phyloP scores from a whole-genome alignment of 2,113 vertebrate species.

The Pygoscelis antarcticus region DNA sequence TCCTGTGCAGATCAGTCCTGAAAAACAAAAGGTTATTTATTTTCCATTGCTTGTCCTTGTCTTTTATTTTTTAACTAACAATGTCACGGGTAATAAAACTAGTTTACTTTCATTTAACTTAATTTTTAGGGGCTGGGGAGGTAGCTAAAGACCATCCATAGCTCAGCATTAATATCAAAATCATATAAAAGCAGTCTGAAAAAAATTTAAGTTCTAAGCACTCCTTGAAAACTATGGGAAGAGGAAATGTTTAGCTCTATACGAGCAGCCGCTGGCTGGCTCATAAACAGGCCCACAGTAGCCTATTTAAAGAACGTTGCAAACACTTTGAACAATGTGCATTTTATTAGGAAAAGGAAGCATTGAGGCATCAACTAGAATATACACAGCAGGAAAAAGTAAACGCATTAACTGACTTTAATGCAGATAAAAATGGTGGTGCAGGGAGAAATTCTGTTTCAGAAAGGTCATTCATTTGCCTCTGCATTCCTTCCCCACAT shows the following conservation, averaged over 20 bases:
- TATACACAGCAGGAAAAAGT: constrained; percentile 28
- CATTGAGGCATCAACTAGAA: not conserved
- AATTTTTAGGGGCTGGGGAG: not conserved
- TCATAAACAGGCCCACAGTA: not conserved
- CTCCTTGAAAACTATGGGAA: not conserved
- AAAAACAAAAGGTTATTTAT: not conserved
- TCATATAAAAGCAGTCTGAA: not conserved
- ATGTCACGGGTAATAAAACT: not conserved
- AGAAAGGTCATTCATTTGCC: constrained; percentile 74
- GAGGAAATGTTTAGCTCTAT: not conserved
- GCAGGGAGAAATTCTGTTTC: constrained; percentile 51
- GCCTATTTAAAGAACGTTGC: not conserved
- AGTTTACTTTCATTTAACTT: not conserved
- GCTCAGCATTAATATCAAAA: not conserved
- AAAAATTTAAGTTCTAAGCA: not conserved
- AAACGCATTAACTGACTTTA: constrained; percentile 10
- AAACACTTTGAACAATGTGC: not conserved
- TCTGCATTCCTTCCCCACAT: constrained; percentile 62
- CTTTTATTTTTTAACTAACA: not conserved
- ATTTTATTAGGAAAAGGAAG: constrained; percentile 56
- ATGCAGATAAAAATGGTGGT: not conserved
- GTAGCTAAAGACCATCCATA: not conserved
- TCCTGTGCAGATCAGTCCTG: not conserved
- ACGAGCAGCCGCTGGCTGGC: not conserved
- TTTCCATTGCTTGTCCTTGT: not conserved